Evolutionary conservation across 1,140 invertebrate genomes (phyloP).

Genomic region (Chionoecetes opilio): DNA sequence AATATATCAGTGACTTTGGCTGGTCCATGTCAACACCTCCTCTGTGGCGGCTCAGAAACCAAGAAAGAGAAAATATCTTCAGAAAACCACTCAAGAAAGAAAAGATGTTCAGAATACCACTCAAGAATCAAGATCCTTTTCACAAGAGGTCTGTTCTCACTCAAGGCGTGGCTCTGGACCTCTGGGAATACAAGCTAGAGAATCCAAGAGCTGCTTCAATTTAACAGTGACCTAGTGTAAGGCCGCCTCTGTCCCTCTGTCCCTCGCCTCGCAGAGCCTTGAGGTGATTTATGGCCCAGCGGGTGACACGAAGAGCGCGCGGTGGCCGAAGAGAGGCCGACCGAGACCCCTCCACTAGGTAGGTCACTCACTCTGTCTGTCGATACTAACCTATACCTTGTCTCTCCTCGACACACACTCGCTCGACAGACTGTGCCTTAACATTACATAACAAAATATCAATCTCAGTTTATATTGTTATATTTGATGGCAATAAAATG

Average conservation of each 20-base stretch:
- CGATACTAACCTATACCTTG: not conserved
- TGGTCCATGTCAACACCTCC: too few species aligned
- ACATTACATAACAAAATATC: too few species aligned
- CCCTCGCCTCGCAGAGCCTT: not conserved
- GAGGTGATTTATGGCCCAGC: not conserved
- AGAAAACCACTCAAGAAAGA: not conserved
- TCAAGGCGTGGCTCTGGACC: not conserved
- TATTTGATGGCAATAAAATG: too few species aligned
- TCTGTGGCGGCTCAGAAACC: too few species aligned
- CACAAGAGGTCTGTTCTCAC: not conserved
- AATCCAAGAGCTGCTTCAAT: not conserved
- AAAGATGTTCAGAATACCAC: not conserved
- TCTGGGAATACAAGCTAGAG: too few species aligned
- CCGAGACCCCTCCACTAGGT: not conserved
- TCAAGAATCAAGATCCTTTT: not conserved
- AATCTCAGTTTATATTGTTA: too few species aligned
- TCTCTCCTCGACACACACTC: conserved; percentile 9
- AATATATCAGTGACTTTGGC: too few species aligned
- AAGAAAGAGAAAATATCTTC: not conserved
- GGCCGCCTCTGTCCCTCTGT: not conserved
- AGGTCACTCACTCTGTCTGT: not conserved
- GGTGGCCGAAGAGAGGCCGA: not conserved
- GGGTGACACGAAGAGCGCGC: not conserved
- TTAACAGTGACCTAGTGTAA: not conserved
- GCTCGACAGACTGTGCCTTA: too few species aligned